Conservation (phyloP, 2,888 invertebrate species). For the Melipona beecheii region DNA sequence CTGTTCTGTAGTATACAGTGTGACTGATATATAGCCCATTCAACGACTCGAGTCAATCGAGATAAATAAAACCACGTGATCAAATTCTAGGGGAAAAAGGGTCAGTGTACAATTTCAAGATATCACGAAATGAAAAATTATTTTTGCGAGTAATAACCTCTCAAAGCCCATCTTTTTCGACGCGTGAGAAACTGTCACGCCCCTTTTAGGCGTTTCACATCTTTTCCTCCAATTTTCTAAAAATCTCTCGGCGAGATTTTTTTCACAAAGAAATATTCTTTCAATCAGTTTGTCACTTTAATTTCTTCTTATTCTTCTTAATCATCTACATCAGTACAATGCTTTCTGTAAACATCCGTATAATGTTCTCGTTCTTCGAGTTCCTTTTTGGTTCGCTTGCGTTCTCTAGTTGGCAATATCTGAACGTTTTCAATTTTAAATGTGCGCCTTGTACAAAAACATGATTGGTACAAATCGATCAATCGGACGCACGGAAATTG, state of each 20-base stretch:
- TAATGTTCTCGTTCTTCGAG: no score
- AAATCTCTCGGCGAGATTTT: not conserved
- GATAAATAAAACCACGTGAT: constrained; percentile 4
- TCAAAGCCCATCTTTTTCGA: not conserved
- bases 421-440: no score
- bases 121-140: not conserved
- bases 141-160: not conserved
- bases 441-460: no score
- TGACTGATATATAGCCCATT: constrained; percentile 5
- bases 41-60: not conserved
- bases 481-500: no score
- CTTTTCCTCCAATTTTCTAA: not conserved
- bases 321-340: no score
- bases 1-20: not conserved
- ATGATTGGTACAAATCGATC: no score
- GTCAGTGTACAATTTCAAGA: not conserved
- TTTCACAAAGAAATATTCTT: not conserved
- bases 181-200: not conserved
- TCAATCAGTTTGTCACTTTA: no score
- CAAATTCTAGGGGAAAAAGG: constrained; percentile 4
- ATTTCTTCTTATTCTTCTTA: no score
- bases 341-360: no score
- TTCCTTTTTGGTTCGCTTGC: no score
- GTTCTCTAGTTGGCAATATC: no score
- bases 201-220: not conserved